Evolutionary conservation across 2,888 invertebrate genomes (phyloP).

Genomic region (Campaea margaritaria): DNA sequence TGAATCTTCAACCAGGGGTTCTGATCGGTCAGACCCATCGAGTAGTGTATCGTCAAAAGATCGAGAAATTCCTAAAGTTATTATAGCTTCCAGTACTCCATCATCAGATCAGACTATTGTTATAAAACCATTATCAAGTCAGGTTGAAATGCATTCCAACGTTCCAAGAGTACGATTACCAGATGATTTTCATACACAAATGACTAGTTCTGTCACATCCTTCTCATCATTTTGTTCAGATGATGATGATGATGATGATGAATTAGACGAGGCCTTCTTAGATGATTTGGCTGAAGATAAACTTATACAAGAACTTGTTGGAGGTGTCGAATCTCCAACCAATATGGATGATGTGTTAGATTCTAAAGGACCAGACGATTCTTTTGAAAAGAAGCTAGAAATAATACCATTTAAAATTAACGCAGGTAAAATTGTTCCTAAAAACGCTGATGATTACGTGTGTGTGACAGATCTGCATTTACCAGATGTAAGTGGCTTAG

Average conservation of each 20-base stretch:
- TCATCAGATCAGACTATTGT: slow-evolving; percentile 85
- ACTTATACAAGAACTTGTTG: slow-evolving; percentile 76
- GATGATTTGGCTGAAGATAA: slow-evolving; percentile 75
- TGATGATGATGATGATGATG: slow-evolving; percentile 64
- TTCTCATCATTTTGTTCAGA: slow-evolving; percentile 75
- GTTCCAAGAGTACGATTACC: slow-evolving; percentile 82
- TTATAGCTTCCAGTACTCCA: slow-evolving; percentile 80
- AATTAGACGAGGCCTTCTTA: slow-evolving; percentile 58
- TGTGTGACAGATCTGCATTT: slow-evolving; percentile 72
- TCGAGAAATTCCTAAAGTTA: slow-evolving; percentile 77
- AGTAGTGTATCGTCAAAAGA: slow-evolving; percentile 50
- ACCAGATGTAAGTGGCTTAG: slow-evolving; percentile 66
- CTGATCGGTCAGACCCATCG: slow-evolving; percentile 47
- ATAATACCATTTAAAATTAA: slow-evolving; percentile 78
- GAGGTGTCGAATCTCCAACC: slow-evolving; percentile 75
- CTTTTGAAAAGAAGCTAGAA: slow-evolving; percentile 74
- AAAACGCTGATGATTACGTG: slow-evolving; percentile 70
- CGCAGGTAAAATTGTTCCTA: slow-evolving; percentile 56
- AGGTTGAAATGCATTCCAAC: slow-evolving; percentile 65
- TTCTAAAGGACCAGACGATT: slow-evolving; percentile 75
- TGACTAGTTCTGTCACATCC: slow-evolving; percentile 66
- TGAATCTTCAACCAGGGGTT: slow-evolving; percentile 48
- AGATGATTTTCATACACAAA: slow-evolving; percentile 73
- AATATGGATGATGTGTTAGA: slow-evolving; percentile 68
- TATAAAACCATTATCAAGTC: slow-evolving; percentile 84